A percentile compares a stretch with the other conserved stretches of the same genome.
These are phyloP conservation scores for Clarias platycephalus DNA, from an alignment of 2,797 vertebrate genomes.

Conservation along the genomic window DNA sequence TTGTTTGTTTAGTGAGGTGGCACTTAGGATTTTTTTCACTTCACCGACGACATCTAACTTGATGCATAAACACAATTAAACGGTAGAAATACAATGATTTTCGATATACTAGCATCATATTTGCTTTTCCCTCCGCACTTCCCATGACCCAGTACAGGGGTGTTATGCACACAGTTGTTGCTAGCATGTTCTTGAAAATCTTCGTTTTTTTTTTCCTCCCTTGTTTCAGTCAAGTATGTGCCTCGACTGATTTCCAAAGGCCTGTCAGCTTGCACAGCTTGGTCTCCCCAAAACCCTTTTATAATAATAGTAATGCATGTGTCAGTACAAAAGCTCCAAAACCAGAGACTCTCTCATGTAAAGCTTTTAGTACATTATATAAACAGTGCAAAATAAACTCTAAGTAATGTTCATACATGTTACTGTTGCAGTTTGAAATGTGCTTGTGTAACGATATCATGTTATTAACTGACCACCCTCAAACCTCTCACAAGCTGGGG, in stretches of 20 bases:
- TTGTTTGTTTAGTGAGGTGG: slow-evolving; percentile 37
- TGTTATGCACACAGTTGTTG: not conserved
- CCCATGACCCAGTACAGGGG: not conserved
- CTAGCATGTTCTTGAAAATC: not conserved
- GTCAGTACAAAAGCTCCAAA: not conserved
- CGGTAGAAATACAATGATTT: not conserved
- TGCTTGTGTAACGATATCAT: not conserved
- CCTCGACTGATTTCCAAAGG: not conserved
- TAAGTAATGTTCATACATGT: not conserved
- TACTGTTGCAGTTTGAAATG: not conserved
- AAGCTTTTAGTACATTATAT: not conserved
- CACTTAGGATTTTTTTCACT: slow-evolving; percentile 1
- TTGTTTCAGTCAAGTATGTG: not conserved
- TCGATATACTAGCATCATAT: not conserved
- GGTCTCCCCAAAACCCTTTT: not conserved
- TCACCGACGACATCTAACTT: not conserved
- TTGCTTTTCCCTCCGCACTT: not conserved
- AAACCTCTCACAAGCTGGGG: not conserved
- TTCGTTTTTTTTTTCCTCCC: not conserved
- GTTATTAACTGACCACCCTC: not conserved
- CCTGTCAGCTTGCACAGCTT: not conserved
- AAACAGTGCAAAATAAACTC: not conserved
- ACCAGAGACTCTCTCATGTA: not conserved
- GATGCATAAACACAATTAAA: not conserved
- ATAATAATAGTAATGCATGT: not conserved